Conservation (phyloP, 37 sponge, comb jelly and placozoan genomes). For the Cliona cf. orientalis region DNA sequence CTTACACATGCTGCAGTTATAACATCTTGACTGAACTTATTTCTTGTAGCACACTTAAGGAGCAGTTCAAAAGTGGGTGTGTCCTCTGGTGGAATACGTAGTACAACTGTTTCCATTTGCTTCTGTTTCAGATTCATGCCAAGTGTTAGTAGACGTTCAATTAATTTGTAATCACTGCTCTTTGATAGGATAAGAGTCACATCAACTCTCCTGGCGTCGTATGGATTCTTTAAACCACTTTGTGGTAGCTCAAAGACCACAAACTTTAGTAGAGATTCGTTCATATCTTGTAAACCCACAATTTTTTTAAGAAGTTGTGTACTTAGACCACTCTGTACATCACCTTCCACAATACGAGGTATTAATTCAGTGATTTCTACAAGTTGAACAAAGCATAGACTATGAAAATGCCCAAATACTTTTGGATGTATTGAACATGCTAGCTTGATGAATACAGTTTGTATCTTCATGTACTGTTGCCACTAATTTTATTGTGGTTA, state of each 20-base stretch:
- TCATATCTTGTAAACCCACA: neutral
- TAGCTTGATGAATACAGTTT: no score
- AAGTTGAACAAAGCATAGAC: neutral
- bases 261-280: constrained; percentile 6
- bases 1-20: neutral
- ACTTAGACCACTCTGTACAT: neutral
- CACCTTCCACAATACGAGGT: neutral
- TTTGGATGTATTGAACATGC: no score
- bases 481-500: no score
- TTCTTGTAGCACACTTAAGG: neutral
- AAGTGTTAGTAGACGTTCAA: neutral
- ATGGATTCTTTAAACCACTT: neutral
- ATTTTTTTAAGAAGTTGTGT: constrained; percentile 2
- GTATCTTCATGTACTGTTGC: no score
- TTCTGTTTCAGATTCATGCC: constrained; percentile 9
- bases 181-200: neutral
- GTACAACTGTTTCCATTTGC: neutral
- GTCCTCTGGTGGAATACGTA: neutral
- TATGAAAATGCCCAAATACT: no score
- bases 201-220: neutral
- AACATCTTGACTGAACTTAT: neutral
- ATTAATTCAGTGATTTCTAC: constrained; percentile 1
- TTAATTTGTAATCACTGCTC: neutral
- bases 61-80: neutral
- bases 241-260: constrained; percentile 8